A percentile compares a stretch with the other conserved stretches of the same genome.
Evolutionary conservation across 2,888 invertebrate species (phyloP).

Genomic region (Drosophila neonasuta): DNA sequence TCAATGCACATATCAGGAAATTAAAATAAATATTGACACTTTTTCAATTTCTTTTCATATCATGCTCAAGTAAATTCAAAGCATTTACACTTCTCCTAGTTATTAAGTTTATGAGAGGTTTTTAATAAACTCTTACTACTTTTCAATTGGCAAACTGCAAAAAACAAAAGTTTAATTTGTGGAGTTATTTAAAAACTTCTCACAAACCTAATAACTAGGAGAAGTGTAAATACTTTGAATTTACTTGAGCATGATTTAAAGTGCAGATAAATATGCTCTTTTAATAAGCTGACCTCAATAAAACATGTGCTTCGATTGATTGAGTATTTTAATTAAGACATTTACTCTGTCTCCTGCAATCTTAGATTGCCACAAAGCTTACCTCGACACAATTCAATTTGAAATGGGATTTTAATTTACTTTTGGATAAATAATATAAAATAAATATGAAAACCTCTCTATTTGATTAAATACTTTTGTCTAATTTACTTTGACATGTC

Average conservation of each 20-base stretch:
- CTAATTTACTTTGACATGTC: conserved; percentile 42
- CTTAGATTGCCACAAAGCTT: neutral
- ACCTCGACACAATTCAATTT: neutral
- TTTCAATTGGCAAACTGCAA: neutral
- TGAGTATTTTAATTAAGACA: neutral
- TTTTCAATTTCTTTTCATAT: too few relatives aligned
- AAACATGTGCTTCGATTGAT: neutral
- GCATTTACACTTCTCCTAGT: too few relatives aligned
- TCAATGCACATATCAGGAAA: neutral
- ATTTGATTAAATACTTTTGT: conserved; percentile 40
- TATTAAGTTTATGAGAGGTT: too few relatives aligned
- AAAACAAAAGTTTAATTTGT: too few relatives aligned
- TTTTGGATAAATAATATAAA: conserved; percentile 2
- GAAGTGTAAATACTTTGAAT: too few relatives aligned
- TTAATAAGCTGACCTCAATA: neutral
- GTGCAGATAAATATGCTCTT: too few relatives aligned
- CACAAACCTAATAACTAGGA: too few relatives aligned
- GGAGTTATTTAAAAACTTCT: too few relatives aligned
- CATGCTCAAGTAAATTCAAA: too few relatives aligned
- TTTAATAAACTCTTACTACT: too few relatives aligned
- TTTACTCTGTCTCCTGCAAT: neutral
- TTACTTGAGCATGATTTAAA: too few relatives aligned
- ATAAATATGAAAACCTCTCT: conserved; percentile 16
- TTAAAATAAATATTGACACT: neutral
- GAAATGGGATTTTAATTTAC: neutral